Evolutionary conservation across 2,888 invertebrate genomes (phyloP).

Genomic region (Calameuta filiformis): DNA sequence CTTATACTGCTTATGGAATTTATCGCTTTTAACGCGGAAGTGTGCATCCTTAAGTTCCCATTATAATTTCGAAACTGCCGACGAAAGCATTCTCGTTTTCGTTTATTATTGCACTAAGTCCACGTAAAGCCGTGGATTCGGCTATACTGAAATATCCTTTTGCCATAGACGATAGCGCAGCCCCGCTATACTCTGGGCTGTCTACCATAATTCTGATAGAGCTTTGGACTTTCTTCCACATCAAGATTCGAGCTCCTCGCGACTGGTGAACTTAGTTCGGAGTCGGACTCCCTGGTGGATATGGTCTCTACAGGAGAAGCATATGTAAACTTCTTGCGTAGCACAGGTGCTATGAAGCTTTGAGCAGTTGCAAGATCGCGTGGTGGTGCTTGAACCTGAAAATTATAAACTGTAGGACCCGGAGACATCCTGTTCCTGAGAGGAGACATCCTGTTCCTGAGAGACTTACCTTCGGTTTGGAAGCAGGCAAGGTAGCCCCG

Average conservation of each 20-base stretch:
- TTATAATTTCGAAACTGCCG: not conserved
- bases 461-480: constrained; percentile 55
- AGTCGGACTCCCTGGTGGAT: constrained; percentile 40
- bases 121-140: not conserved
- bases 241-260: constrained; percentile 35
- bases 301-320: constrained; percentile 48
- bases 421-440: not conserved
- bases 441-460: too few species aligned
- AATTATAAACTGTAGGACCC: not conserved
- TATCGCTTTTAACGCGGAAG: not conserved
- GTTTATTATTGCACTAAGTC: not conserved
- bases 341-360: constrained; percentile 58
- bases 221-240: constrained; percentile 56
- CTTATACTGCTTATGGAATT: not conserved
- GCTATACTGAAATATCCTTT: not conserved
- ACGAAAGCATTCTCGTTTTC: not conserved
- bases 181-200: constrained; percentile 42
- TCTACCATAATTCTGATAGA: constrained; percentile 60
- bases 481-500: constrained; percentile 56
- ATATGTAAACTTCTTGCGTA: constrained; percentile 47
- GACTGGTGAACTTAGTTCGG: constrained; percentile 43
- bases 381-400: constrained; percentile 50
- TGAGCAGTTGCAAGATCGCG: constrained; percentile 58
- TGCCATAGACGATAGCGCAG: not conserved
- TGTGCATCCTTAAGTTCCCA: not conserved